Conservation (phyloP, 2,888 invertebrate genomes). For the Lottia gigantea region DNA sequence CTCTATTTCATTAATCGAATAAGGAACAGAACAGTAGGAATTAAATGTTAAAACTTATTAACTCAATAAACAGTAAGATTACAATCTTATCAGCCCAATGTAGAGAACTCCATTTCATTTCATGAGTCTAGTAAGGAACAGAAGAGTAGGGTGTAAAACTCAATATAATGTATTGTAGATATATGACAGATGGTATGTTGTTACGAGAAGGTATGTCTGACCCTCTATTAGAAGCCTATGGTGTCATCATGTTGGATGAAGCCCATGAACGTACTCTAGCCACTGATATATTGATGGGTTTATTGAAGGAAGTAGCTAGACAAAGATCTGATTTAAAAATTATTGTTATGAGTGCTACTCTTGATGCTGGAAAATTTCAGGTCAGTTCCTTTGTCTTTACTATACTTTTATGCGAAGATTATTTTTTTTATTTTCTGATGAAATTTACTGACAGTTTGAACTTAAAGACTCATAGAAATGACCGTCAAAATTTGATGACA, state of each 20-base stretch:
- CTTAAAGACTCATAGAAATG: too few species aligned
- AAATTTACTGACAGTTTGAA: background rate
- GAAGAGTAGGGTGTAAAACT: background rate
- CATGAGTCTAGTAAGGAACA: background rate
- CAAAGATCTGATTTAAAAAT: slow-evolving; percentile 93
- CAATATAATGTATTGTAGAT: slow-evolving; percentile 74
- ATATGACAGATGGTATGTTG: slow-evolving; percentile 99
- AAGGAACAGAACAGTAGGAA: too few species aligned
- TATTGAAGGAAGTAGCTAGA: slow-evolving; percentile 93
- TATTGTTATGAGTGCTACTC: slow-evolving; percentile 98
- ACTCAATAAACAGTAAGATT: too few species aligned
- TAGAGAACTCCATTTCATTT: too few species aligned
- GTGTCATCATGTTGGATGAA: slow-evolving; percentile 95
- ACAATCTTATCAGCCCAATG: too few species aligned
- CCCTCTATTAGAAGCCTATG: slow-evolving; percentile 95
- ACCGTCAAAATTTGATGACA: too few species aligned
- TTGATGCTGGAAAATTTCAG: slow-evolving; percentile 98
- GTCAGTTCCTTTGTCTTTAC: slow-evolving; percentile 52
- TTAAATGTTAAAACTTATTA: too few species aligned
- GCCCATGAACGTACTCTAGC: slow-evolving; percentile 98
- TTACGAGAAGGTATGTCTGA: slow-evolving; percentile 99
- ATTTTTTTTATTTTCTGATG: background rate
- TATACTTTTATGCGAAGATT: background rate
- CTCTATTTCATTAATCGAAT: too few species aligned
- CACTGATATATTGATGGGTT: slow-evolving; percentile 99